A percentile compares a stretch with the other conserved stretches of the same genome.
phyloP scores from a whole-genome alignment of 2,888 invertebrate species.

The Papilio gigon region DNA sequence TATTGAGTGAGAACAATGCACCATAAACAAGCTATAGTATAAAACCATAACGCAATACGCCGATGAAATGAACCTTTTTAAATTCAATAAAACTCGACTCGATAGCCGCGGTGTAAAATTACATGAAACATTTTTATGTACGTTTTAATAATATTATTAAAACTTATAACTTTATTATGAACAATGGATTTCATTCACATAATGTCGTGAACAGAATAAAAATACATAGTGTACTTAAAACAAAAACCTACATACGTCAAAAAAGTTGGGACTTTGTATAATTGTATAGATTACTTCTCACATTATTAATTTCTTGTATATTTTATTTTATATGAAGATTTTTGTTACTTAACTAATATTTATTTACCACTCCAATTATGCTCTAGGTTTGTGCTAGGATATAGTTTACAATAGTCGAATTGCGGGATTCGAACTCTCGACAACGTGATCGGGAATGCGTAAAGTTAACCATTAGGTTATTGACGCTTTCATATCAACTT shows the following conservation, averaged over 20 bases:
- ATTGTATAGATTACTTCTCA: no score
- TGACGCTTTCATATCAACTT: background rate
- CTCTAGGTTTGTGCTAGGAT: no score
- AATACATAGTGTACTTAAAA: background rate
- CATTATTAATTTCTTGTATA: no score
- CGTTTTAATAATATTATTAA: slow-evolving; percentile 44
- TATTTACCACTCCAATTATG: no score
- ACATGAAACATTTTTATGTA: slow-evolving; percentile 44
- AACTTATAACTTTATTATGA: slow-evolving; percentile 25
- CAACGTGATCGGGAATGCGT: no score
- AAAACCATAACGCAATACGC: slow-evolving; percentile 69
- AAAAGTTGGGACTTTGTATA: no score
- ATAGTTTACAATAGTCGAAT: no score
- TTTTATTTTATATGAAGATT: background rate
- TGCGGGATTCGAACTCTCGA: no score
- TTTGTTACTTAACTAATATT: no score
- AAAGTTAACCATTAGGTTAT: no score
- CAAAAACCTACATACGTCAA: no score
- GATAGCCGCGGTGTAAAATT: slow-evolving; percentile 49
- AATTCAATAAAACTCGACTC: slow-evolving; percentile 63
- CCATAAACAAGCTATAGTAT: slow-evolving; percentile 75
- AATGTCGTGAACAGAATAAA: background rate
- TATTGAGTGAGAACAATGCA: slow-evolving; percentile 72
- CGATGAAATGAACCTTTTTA: slow-evolving; percentile 66
- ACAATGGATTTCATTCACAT: slow-evolving; percentile 28